Conservation (phyloP, 2,888 invertebrate species). For the Hydropsyche betteni region DNA sequence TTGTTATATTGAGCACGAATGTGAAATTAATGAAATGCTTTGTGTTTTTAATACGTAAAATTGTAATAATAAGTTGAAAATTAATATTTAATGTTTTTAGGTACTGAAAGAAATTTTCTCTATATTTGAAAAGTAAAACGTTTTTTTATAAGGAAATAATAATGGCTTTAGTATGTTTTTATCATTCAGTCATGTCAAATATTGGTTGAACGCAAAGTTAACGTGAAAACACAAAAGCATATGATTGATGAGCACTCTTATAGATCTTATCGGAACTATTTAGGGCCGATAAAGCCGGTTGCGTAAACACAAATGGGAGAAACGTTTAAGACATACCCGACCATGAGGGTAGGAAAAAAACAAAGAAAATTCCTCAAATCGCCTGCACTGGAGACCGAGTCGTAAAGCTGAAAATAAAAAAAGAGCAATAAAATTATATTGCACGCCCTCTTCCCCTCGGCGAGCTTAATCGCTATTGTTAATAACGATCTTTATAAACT, state of each 20-base stretch:
- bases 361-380: background rate
- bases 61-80: no score
- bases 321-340: conserved; percentile 20
- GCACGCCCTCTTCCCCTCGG: background rate
- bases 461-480: conserved; percentile 18
- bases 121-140: no score
- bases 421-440: conserved; percentile 23
- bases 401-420: conserved; percentile 30
- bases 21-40: no score
- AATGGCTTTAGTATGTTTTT: no score
- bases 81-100: no score
- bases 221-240: background rate
- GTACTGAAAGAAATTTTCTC: no score
- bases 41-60: no score
- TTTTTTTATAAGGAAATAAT: no score
- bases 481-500: conserved; percentile 29
- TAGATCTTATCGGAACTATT: conserved; percentile 30
- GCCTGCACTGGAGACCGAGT: background rate
- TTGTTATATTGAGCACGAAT: no score
- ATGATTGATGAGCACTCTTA: conserved; percentile 36
- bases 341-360: conserved; percentile 12
- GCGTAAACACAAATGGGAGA: conserved; percentile 30
- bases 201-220: background rate
- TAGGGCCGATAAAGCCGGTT: conserved; percentile 26
- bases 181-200: background rate